Evolutionary conservation across 2,888 invertebrate species (phyloP).

Genomic region (Lasioglossum marginatum): DNA sequence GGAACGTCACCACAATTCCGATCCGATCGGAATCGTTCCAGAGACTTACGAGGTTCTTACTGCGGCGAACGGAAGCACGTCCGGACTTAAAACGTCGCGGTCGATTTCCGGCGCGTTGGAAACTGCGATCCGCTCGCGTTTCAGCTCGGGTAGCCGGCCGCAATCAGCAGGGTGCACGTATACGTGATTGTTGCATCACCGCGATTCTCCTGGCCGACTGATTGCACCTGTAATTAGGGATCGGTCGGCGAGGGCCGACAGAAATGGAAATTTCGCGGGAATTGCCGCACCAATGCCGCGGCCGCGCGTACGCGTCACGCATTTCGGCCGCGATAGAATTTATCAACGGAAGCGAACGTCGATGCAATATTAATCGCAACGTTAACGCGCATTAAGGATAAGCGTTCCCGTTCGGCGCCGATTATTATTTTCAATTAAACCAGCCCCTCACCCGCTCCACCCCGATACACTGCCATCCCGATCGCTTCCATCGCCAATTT

Average conservation of each 20-base stretch:
- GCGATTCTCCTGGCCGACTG: conserved; percentile 25
- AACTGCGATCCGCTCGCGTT: conserved; percentile 9
- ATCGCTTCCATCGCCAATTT: conserved; percentile 5
- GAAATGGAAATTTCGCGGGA: conserved; percentile 59
- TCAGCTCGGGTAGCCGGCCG: conserved; percentile 3
- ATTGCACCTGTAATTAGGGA: conserved; percentile 65
- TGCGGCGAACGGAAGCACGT: conserved; percentile 37
- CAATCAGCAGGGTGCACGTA: conserved; percentile 27
- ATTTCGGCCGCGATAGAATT: conserved; percentile 38
- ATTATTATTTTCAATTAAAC: conserved; percentile 24
- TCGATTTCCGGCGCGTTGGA: conserved; percentile 38
- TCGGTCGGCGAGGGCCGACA: conserved; percentile 11
- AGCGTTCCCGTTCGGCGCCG: neutral
- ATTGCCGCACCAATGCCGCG: conserved; percentile 9
- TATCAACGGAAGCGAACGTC: conserved; percentile 32
- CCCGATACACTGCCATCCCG: neutral
- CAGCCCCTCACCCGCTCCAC: neutral
- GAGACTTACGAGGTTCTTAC: conserved; percentile 40
- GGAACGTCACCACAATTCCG: conserved; percentile 38
- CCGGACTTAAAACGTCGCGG: conserved; percentile 31
- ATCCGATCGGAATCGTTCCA: conserved; percentile 42
- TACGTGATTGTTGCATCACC: neutral
- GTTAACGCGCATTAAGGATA: conserved; percentile 32
- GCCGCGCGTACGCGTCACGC: neutral
- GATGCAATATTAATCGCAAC: conserved; percentile 39